These are phyloP conservation scores for Glareola pratincola DNA, from an alignment of 2,113 vertebrate species.

Conservation along the genomic window DNA sequence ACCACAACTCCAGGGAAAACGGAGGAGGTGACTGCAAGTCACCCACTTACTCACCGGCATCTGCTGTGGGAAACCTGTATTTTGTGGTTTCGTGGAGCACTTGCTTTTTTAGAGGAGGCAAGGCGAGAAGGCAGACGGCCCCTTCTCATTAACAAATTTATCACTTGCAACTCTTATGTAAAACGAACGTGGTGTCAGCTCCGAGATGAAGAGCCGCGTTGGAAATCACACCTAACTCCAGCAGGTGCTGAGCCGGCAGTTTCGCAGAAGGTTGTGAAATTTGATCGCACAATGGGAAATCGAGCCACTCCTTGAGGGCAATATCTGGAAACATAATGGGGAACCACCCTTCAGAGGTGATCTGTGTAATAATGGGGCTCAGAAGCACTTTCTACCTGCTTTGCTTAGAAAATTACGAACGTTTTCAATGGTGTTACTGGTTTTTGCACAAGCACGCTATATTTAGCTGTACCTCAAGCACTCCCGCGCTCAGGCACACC, in stretches of 20 bases:
- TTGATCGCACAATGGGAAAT: slow-evolving; percentile 55
- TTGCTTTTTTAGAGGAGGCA: background rate
- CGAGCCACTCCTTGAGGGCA: slow-evolving; percentile 65
- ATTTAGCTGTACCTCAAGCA: slow-evolving; percentile 17
- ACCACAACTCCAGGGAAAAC: background rate
- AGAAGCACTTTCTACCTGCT: slow-evolving; percentile 64
- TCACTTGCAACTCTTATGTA: background rate
- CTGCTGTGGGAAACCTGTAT: slow-evolving; percentile 20
- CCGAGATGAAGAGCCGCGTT: background rate
- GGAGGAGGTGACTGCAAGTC: slow-evolving; percentile 31
- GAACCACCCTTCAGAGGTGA: slow-evolving; percentile 52
- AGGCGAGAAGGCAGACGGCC: background rate
- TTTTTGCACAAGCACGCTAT: slow-evolving; percentile 43
- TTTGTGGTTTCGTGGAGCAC: slow-evolving; percentile 4
- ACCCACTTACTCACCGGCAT: slow-evolving; percentile 34
- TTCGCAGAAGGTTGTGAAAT: slow-evolving; percentile 63
- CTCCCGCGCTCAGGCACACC: background rate
- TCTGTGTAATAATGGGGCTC: slow-evolving; percentile 58
- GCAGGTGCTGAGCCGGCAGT: slow-evolving; percentile 65
- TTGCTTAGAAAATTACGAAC: slow-evolving; percentile 64
- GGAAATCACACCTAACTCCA: background rate
- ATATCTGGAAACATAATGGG: slow-evolving; percentile 61
- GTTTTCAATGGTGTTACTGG: slow-evolving; percentile 35
- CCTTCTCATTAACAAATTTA: background rate
- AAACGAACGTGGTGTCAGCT: background rate